These are phyloP conservation scores for Calephelis perditalis DNA, from an alignment of 2,888 invertebrate genomes.

Conservation along the genomic window DNA sequence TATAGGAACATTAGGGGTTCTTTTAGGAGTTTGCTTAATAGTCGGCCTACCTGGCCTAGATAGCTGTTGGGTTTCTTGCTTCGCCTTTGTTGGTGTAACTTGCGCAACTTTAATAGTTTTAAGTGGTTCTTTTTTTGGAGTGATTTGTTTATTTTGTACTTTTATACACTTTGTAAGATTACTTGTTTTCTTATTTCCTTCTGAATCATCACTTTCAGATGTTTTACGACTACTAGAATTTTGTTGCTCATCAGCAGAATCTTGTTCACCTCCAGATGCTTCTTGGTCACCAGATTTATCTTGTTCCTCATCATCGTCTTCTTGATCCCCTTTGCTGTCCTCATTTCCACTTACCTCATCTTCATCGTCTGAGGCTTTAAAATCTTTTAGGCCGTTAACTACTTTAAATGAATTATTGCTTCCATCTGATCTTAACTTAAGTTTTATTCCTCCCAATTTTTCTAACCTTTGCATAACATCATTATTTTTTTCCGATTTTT, in stretches of 20 bases:
- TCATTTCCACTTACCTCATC: conserved; percentile 52
- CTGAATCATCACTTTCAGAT: conserved; percentile 44
- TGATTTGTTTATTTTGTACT: conserved; percentile 37
- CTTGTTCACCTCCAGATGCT: conserved; percentile 43
- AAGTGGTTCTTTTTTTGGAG: conserved; percentile 38
- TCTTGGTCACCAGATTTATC: conserved; percentile 35
- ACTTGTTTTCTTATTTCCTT: conserved; percentile 32
- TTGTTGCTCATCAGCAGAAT: conserved; percentile 35
- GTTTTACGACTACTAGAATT: conserved; percentile 33
- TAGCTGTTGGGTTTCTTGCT: conserved; percentile 36
- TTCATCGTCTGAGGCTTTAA: conserved; percentile 64
- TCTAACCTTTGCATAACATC: conserved; percentile 62
- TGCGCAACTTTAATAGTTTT: conserved; percentile 32
- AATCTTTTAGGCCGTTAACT: conserved; percentile 65
- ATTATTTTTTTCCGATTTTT: conserved; percentile 34
- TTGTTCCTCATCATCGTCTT: conserved; percentile 36
- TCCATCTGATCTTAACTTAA: conserved; percentile 68
- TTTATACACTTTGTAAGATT: conserved; percentile 37
- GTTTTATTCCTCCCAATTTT: conserved; percentile 64
- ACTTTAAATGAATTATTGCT: conserved; percentile 61
- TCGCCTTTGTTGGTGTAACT: conserved; percentile 31
- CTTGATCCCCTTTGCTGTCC: conserved; percentile 44
- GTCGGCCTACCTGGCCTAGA: conserved; percentile 49
- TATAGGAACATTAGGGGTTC: conserved; percentile 45
- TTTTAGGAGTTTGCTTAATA: conserved; percentile 66